Evolutionary conservation across 2,888 invertebrate genomes (phyloP).

Genomic region (Campoplex nolae): DNA sequence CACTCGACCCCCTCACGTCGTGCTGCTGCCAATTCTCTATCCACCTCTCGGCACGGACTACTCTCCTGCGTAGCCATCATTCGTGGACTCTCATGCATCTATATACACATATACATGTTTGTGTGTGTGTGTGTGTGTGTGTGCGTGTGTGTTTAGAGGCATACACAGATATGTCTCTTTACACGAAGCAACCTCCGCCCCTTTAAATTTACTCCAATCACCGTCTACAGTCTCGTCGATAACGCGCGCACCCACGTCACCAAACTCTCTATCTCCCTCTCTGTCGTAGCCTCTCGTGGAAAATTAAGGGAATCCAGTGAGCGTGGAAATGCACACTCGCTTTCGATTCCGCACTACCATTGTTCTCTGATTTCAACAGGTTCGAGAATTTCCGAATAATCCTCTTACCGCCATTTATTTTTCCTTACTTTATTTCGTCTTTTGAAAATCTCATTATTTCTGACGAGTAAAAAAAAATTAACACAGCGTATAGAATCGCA

Average conservation of each 20-base stretch:
- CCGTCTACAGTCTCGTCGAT: slow-evolving; percentile 72
- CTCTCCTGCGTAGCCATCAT: slow-evolving; percentile 41
- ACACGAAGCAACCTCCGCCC: slow-evolving; percentile 41
- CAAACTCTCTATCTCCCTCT: slow-evolving; percentile 10
- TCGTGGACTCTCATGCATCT: slow-evolving; percentile 1
- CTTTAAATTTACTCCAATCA: slow-evolving; percentile 73
- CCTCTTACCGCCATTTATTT: not conserved
- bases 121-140: too few species aligned
- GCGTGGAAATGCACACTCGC: slow-evolving; percentile 72
- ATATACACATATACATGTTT: too few species aligned
- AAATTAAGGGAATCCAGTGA: slow-evolving; percentile 77
- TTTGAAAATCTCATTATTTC: not conserved
- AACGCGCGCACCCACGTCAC: slow-evolving; percentile 67
- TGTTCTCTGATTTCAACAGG: slow-evolving; percentile 66
- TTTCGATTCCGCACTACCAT: slow-evolving; percentile 54
- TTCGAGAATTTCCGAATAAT: slow-evolving; percentile 45
- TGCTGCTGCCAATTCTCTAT: slow-evolving; percentile 50
- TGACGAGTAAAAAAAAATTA: not conserved
- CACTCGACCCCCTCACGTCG: slow-evolving; percentile 68
- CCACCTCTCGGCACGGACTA: slow-evolving; percentile 42
- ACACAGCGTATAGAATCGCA: too few species aligned
- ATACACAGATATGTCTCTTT: not conserved
- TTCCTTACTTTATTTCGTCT: slow-evolving; percentile 21
- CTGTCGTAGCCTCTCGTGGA: slow-evolving; percentile 57
- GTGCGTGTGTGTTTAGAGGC: too few species aligned